Conservation (phyloP, 2,113 vertebrate genomes). For the Cyprinodon variegatus region DNA sequence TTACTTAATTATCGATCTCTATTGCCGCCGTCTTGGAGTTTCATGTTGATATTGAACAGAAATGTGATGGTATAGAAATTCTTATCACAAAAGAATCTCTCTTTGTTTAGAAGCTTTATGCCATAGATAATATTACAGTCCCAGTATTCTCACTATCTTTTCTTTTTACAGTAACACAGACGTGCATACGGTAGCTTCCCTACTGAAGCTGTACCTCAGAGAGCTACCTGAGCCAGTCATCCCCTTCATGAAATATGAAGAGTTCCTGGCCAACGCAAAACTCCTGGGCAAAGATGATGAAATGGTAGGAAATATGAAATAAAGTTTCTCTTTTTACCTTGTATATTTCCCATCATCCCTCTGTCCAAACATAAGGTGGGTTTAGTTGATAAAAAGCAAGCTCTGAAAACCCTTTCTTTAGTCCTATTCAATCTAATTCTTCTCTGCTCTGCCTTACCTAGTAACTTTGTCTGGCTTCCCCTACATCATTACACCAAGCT, state of each 20-base stretch:
- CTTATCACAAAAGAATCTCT: neutral
- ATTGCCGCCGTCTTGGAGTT: neutral
- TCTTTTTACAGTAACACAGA: conserved; percentile 88
- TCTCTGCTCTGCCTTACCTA: conserved; percentile 2
- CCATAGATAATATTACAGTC: neutral
- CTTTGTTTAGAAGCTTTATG: neutral
- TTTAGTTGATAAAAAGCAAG: conserved; percentile 1
- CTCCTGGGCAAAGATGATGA: conserved; percentile 91
- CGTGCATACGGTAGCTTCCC: conserved; percentile 94
- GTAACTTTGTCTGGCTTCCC: conserved; percentile 8
- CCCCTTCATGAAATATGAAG: conserved; percentile 92
- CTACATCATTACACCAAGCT: conserved; percentile 10
- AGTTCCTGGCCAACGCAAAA: conserved; percentile 91
- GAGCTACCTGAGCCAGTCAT: conserved; percentile 96
- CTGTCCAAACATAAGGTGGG: neutral
- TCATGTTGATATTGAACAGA: neutral
- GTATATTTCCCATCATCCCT: neutral
- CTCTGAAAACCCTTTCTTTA: neutral
- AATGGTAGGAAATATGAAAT: conserved; percentile 78
- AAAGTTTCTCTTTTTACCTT: neutral
- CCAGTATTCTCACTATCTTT: neutral
- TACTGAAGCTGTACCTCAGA: conserved; percentile 94
- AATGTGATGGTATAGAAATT: neutral
- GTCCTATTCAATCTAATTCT: conserved; percentile 7
- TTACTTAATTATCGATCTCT: neutral